Base-by-base conservation (phyloP, 2,888 invertebrate species). In the Carcina quercana region DNA sequence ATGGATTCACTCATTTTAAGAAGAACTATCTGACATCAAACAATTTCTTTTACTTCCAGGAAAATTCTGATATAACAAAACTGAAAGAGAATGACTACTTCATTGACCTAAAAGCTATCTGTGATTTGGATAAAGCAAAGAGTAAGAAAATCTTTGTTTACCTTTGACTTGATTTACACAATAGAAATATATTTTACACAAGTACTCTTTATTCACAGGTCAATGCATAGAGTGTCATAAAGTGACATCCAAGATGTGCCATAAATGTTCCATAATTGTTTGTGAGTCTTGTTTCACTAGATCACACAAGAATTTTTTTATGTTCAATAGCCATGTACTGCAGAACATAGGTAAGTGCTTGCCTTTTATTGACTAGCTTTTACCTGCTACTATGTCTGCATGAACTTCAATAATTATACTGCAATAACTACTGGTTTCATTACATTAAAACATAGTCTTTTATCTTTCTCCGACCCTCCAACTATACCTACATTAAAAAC, bases 261-360 rank as follows among this genome's bases (percentile, higher is more conserved):
- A 70, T 39, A 73, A 82, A 30, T 84, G 83, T 53, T 49, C 43
- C 10, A 67, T 56, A 5, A 50, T 65, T 29, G 47, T 82, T 17
- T 84, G 84, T 48, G 68, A 73, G 2, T 36, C 43, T 14, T 84
- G 84, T 43, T 83, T 83, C 35, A 70, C 60, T 33, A 79, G 73
- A 52, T 61, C 67, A 4, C 84, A 84, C 42, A 76, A 74, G 38
- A 73, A 73, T 36, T 80, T 78, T 46, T 52, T 74, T n/a, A 60
- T 76, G 37, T 80, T 83, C 40, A 70, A 73, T 50, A 74, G 62
- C 38, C 84, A 84, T 58, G 42, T 55, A 2, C 57, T 78, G 1
- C 58, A 63, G 37, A 57, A 60, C 32, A 74, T 75, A 35, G 67
- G 59, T 58, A 37, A 33, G 47, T 39, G 27, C 12, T n/a, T 24